phyloP scores from a whole-genome alignment of 1,140 invertebrate species.

The Olivierus martensii region DNA sequence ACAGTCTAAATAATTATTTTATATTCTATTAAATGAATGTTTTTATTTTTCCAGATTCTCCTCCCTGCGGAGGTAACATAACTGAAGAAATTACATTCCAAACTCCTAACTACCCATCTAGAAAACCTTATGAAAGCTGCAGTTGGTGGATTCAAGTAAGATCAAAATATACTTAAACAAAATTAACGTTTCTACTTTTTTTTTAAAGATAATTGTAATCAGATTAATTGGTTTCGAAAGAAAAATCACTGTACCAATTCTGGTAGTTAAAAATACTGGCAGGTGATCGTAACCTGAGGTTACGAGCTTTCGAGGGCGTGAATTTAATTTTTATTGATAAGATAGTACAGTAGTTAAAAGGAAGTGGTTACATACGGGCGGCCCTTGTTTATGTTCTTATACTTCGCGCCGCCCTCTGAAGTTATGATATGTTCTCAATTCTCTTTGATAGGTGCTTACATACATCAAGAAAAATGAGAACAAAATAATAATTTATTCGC shows the following conservation, averaged over 20 bases:
- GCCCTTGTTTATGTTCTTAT: neutral
- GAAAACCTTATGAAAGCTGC: conserved; percentile 8
- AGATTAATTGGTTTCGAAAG: too few relatives aligned
- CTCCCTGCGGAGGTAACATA: conserved; percentile 17
- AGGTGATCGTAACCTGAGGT: too few relatives aligned
- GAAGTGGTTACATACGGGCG: neutral
- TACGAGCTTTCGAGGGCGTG: too few relatives aligned
- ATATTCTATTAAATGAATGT: too few relatives aligned
- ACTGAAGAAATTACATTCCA: conserved; percentile 6
- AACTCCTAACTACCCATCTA: conserved; percentile 16
- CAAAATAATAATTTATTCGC: neutral
- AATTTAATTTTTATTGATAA: too few relatives aligned
- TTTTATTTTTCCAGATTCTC: conserved; percentile 1
- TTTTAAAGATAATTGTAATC: too few relatives aligned
- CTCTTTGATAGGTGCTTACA: neutral
- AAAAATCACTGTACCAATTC: too few relatives aligned
- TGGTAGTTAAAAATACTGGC: too few relatives aligned
- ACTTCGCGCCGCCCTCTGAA: neutral
- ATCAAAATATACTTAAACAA: too few relatives aligned
- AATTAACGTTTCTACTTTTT: too few relatives aligned
- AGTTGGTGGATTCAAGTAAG: conserved; percentile 18
- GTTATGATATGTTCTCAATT: neutral
- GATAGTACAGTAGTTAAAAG: too few relatives aligned
- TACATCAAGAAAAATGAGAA: neutral
- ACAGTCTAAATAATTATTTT: too few relatives aligned